Evolutionary conservation across 2,113 vertebrate species (phyloP), one percentile per base, ranked within the genome.

Genomic region (Sterna hirundo): DNA sequence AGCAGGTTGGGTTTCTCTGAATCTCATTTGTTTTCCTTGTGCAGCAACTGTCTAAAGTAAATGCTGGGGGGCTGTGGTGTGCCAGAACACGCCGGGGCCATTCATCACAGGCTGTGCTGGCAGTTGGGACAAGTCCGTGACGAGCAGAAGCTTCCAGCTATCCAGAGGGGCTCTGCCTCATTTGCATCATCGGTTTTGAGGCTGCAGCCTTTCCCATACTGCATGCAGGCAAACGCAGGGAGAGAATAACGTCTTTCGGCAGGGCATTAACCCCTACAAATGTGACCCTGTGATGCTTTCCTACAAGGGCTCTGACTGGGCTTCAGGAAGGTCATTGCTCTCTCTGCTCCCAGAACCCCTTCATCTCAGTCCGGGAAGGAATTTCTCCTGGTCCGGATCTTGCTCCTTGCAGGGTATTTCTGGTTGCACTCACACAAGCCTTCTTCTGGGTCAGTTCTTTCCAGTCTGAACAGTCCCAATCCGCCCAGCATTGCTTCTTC

Each of bases 1-100:
- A 72, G 22, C 88, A 95, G 94, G 75, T 84, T 95, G 81, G n/a
- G 26, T 96, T 96, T 95, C 96, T 69, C 49, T 93, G 89, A 25
- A 72, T 58, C 88, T 94, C 94, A 87, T 95, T 95, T 94, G 38
- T 97, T 89, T 96, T 91, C 42, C 54, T 87, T 61, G 36, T 74
- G n/a, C 70, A 85, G 36, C 77, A 91, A 10, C 79, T 92, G 76
- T 88, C 88, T 90, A 65, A 82, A 89, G 49, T 38, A 82, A 93
- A 86, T 85, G 77, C 91, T 92, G 72, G 58, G 83, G 83, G 66
- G 36, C 62, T 81, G 74, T 46, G 40, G 15, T 78, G 75, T 91
- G 85, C 87, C 83, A 72, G 92, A 68, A 93, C 93, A 93, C 0
- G 94, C 86, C 6, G 3, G 32, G 32, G 83, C 54, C 44, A 91